Evolutionary conservation across 2,888 invertebrate species (phyloP), one percentile per base, ranked within the genome.

Genomic region (Agrochola lychnidis): DNA sequence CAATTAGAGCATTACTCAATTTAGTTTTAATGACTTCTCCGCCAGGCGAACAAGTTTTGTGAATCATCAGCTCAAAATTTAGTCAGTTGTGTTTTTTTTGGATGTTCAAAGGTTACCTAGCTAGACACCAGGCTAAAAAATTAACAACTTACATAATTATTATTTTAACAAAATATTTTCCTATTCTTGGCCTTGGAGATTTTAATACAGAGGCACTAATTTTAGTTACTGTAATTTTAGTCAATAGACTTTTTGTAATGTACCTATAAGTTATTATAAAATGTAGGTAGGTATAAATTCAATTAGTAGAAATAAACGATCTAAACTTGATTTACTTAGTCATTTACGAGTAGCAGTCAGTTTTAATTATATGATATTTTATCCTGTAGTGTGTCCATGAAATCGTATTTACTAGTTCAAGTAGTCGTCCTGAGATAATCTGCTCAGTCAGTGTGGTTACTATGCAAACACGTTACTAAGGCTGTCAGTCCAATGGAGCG

Each of bases 381-480:
- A 53, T 78, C 67, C 72, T 78, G 53, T 81, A 63, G 19, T 62
- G 56, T 63, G 76, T 25, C 76, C 82, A 62, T 62, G 56, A 62
- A 67, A 6, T 67, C 9, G 7, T 62, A n/a, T 19, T 61, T 53
- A 59, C 16, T 64, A 6, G 0, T 30, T 16, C 4, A 16, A n/a
- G 7, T 53, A 62, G 51, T 40, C 40, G 25, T 42, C 4, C 30
- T 42, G 19, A 30, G 4, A 51, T 22, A 42, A 12, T 19, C 16
- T 25, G 10, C 5, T n/a, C 30, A 5, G 19, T 22, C 22, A 40
- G 40, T n/a, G 16, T 75, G 30, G 59, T 74, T 16, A 61, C 30
- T 22, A 56, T 40, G 48, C 30, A 51, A 57, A 14, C 22, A 25
- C 16, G 9, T 6, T 40, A 6, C 25, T 36, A 36, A 36, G 36